Conservation (phyloP, 2,113 vertebrate species). For the Salminus brasiliensis region DNA sequence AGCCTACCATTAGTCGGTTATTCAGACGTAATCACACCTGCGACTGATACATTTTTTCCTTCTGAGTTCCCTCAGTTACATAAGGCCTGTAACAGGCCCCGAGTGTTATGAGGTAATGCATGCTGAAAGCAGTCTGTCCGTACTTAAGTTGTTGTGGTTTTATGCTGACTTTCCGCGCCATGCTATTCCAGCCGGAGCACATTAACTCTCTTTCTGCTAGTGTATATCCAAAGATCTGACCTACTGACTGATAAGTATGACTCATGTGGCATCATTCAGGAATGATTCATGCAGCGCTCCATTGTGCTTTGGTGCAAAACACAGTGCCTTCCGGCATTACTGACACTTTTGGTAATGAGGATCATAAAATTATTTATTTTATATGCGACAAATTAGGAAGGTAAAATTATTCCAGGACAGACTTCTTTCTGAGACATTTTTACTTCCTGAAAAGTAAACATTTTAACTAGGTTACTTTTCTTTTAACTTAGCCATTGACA, state of each 20-base stretch:
- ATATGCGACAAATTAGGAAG: no score
- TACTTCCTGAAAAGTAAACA: no score
- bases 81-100: slow-evolving; percentile 61
- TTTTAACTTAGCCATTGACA: no score
- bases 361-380: not conserved
- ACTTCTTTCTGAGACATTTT: no score
- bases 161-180: not conserved
- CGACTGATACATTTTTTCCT: slow-evolving; percentile 62
- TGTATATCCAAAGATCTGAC: slow-evolving; percentile 1
- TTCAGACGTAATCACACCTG: slow-evolving; percentile 66
- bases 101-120: slow-evolving; percentile 61
- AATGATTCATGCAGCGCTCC: not conserved
- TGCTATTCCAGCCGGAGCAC: not conserved
- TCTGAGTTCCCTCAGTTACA: slow-evolving; percentile 58
- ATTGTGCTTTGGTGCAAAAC: not conserved
- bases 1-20: slow-evolving; percentile 58
- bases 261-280: not conserved
- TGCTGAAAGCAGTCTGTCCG: slow-evolving; percentile 49
- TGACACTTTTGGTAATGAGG: not conserved
- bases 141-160: slow-evolving; percentile 46
- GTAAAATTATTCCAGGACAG: no score
- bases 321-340: not conserved
- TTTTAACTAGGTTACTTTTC: no score
- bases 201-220: slow-evolving; percentile 9
- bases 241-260: slow-evolving; percentile 33